phyloP scores from a whole-genome alignment of 64 coral and sea anemone genomes.

The Trachythela sp. region DNA sequence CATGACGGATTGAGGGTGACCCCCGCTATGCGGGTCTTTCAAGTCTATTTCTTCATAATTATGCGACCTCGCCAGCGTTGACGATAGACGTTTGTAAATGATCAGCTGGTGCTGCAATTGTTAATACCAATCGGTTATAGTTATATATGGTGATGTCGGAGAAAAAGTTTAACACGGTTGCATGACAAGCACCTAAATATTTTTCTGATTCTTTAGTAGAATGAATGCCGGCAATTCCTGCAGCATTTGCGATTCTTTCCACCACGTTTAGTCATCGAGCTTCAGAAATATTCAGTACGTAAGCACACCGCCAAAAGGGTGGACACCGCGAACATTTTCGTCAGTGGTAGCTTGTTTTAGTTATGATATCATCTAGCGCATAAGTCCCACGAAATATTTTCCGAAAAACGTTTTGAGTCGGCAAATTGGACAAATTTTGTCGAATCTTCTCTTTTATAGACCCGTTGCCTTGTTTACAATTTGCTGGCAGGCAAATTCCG shows the following conservation, averaged over 20 bases:
- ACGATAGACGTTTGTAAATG: constrained; percentile 74
- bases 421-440: too few relatives aligned
- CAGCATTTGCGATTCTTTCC: constrained; percentile 72
- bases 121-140: constrained; percentile 92
- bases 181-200: constrained; percentile 53
- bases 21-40: constrained; percentile 60
- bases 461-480: too few relatives aligned
- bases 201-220: not conserved
- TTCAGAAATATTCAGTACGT: constrained; percentile 95
- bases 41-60: constrained; percentile 69
- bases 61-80: constrained; percentile 72
- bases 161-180: constrained; percentile 88
- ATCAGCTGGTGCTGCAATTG: constrained; percentile 78
- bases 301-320: constrained; percentile 73
- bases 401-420: too few relatives aligned
- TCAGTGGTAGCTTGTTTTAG: not conserved
- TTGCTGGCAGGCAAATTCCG: too few relatives aligned
- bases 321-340: not conserved
- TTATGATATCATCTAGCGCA: not conserved
- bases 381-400: not conserved
- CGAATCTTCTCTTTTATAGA: too few relatives aligned
- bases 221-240: constrained; percentile 23
- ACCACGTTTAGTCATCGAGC: constrained; percentile 59
- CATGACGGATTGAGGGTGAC: constrained; percentile 81
- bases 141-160: constrained; percentile 86